Base-by-base conservation (phyloP, 2,888 invertebrate species). In the Pristionchus japonicus region DNA sequence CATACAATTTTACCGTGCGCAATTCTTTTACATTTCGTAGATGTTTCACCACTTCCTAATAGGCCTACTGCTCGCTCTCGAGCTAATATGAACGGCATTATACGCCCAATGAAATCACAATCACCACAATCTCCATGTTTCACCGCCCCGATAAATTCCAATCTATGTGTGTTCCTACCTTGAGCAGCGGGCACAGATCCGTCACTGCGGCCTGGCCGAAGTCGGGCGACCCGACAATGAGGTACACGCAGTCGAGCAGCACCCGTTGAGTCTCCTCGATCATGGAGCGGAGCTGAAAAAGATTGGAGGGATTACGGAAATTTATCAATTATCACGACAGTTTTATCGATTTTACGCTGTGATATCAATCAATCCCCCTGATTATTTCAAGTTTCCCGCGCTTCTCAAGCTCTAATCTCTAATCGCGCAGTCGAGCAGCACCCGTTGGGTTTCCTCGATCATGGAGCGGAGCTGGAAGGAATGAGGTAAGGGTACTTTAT, bases 251-350 rank as follows among this genome's bases (percentile, higher is more conserved):
- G 40, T 87, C 87, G 17, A 61, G 40, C 4, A 80, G 37, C 13
- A 34, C 31, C 1, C 40, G 37, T 15, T 61, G 87, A 0, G 61
- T 87, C 40, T 87, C 87, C 31, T 87, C 87, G 6, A 87, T 87
- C 61, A 87, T 77, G n/a, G 87, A 87, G 17, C 87, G 87, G 31
- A 87, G 87, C 87, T 87, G 87, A 3, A 52, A 80, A n/a, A n/a
- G n/a, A n/a, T 11, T 4, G 37, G 20, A 37, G 37, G 34, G 70
- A 27, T 27, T 70, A 70, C 34, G 70, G 70, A 37, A 70, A 27
- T 11, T 31, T 37, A 34, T n/a, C n/a, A n/a, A n/a, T n/a, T n/a
- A n/a, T n/a, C n/a, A n/a, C n/a, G n/a, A n/a, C n/a, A n/a, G n/a
- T n/a, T n/a, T n/a, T n/a, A n/a, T n/a, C n/a, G n/a, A n/a, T n/a